A percentile compares a stretch with the other conserved stretches of the same genome.
These are phyloP conservation scores for Anoncus sp. DNA, from an alignment of 2,888 invertebrate genomes.

Conservation along the genomic window DNA sequence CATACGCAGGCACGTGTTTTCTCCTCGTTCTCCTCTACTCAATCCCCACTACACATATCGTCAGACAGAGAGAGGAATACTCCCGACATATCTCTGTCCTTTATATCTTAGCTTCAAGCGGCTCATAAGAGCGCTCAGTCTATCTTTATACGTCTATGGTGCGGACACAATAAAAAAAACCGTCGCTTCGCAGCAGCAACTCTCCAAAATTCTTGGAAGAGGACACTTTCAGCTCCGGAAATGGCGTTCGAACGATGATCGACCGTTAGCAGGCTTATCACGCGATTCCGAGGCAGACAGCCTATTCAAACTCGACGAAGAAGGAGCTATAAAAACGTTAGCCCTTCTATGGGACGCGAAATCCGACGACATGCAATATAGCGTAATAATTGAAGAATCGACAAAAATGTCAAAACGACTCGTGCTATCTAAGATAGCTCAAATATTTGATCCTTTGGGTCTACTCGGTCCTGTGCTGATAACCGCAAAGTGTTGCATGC, in stretches of 20 bases:
- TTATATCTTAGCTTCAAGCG: slow-evolving; percentile 4
- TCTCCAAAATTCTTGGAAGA: background rate
- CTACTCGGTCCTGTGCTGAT: slow-evolving; percentile 50
- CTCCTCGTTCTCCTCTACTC: slow-evolving; percentile 4
- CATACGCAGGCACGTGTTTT: background rate
- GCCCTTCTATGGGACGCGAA: slow-evolving; percentile 56
- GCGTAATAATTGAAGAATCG: slow-evolving; percentile 11
- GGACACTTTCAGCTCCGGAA: slow-evolving; percentile 51
- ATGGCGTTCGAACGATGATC: slow-evolving; percentile 42
- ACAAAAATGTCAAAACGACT: slow-evolving; percentile 38
- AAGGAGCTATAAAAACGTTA: slow-evolving; percentile 47
- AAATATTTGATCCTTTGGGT: slow-evolving; percentile 58
- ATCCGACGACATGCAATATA: slow-evolving; percentile 46
- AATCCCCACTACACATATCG: slow-evolving; percentile 7
- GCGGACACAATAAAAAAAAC: slow-evolving; percentile 22
- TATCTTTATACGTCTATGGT: background rate
- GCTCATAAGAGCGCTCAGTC: slow-evolving; percentile 22
- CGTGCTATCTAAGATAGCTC: slow-evolving; percentile 49
- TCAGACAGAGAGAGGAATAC: slow-evolving; percentile 16
- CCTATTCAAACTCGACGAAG: slow-evolving; percentile 44
- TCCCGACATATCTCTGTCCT: background rate
- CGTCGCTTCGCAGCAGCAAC: slow-evolving; percentile 3
- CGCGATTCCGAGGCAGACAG: slow-evolving; percentile 32
- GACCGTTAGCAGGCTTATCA: slow-evolving; percentile 19
- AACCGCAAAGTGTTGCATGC: slow-evolving; percentile 36